phyloP scores from a whole-genome alignment of 1,140 invertebrate species.

The Wiebesia pumilae region DNA sequence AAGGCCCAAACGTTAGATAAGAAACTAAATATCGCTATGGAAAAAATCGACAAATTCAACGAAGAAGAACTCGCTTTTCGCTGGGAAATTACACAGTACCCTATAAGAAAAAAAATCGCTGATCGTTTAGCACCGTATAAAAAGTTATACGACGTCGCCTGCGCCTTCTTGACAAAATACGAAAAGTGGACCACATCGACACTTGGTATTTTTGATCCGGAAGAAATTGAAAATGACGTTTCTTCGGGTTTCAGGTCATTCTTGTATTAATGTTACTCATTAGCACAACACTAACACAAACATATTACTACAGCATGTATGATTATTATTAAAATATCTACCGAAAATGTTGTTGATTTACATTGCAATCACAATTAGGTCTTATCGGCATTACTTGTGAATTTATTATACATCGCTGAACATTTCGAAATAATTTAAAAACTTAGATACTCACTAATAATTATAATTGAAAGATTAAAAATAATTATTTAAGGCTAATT shows the following conservation, averaged over 20 bases:
- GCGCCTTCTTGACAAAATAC: constrained; percentile 89
- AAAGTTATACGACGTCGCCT: constrained; percentile 89
- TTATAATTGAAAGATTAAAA: not conserved
- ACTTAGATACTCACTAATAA: not conserved
- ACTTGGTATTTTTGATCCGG: constrained; percentile 89
- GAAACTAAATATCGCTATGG: constrained; percentile 81
- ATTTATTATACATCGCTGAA: not conserved
- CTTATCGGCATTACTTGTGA: too few species aligned
- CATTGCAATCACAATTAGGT: not conserved
- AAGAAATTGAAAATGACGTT: constrained; percentile 91
- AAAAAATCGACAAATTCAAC: constrained; percentile 93
- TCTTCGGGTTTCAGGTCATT: constrained; percentile 79
- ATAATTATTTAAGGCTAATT: not conserved
- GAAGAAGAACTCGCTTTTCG: constrained; percentile 91
- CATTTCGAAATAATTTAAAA: not conserved
- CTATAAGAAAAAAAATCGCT: constrained; percentile 82
- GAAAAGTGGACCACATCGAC: constrained; percentile 87
- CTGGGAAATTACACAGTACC: constrained; percentile 93
- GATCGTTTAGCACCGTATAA: constrained; percentile 89
- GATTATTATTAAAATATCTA: not conserved
- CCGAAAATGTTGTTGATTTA: not conserved
- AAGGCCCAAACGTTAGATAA: constrained; percentile 85
- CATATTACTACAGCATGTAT: not conserved
- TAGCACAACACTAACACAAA: not conserved
- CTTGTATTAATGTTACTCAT: not conserved